Evolutionary conservation across 2,113 vertebrate genomes (phyloP).

Genomic region (Cebus imitator): DNA sequence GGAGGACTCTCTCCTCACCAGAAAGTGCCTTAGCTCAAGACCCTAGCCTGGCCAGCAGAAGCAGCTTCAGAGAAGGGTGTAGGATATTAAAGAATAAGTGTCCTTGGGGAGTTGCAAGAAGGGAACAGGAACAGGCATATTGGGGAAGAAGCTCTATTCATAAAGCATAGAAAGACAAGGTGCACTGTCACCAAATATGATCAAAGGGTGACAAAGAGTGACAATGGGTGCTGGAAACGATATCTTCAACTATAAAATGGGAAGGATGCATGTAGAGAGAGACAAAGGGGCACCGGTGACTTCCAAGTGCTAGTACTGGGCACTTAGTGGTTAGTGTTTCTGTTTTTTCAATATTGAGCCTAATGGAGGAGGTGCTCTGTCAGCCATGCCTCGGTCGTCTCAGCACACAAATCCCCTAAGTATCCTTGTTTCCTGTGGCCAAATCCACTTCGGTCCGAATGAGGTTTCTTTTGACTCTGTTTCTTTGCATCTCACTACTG

Average conservation of each 20-base stretch:
- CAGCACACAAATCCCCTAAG: neutral
- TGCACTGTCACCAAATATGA: neutral
- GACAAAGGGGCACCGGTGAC: neutral
- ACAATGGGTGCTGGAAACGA: neutral
- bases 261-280: rapidly evolving
- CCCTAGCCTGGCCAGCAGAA: neutral
- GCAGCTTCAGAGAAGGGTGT: neutral
- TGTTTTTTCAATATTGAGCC: neutral
- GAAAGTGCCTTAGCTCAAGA: neutral
- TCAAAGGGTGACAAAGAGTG: neutral
- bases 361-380: neutral
- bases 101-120: neutral
- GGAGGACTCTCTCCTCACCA: neutral
- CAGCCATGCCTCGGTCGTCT: neutral
- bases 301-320: neutral
- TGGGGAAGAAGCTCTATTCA: neutral
- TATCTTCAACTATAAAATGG: neutral
- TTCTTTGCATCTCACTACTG: neutral
- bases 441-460: neutral
- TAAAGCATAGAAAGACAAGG: neutral
- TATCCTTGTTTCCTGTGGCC: neutral
- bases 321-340: rapidly evolving
- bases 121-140: rapidly evolving
- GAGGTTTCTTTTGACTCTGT: neutral
- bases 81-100: neutral